These are phyloP conservation scores for Drosophila acutilabella DNA, from an alignment of 2,888 invertebrate genomes.

Conservation along the genomic window DNA sequence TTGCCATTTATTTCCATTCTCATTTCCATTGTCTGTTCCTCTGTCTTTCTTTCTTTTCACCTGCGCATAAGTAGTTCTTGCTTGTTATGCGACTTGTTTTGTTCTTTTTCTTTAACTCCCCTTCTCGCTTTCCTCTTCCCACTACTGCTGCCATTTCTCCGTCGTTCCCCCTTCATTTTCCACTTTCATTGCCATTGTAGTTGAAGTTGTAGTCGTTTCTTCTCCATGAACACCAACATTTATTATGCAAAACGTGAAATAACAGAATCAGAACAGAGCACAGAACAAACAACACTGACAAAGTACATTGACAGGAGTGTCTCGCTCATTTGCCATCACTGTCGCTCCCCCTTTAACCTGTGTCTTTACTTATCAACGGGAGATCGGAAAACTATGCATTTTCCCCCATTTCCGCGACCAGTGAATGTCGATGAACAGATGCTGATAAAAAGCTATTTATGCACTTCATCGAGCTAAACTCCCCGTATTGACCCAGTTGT, in stretches of 20 bases:
- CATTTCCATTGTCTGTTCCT: constrained; percentile 34
- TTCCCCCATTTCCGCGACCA: constrained; percentile 61
- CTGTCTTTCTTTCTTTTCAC: constrained; percentile 34
- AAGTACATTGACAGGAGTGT: constrained; percentile 11
- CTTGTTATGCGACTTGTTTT: constrained; percentile 61
- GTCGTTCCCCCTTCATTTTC: neutral
- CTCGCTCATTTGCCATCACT: neutral
- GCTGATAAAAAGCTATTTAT: constrained; percentile 38
- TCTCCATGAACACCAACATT: constrained; percentile 60
- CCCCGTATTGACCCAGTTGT: constrained; percentile 30
- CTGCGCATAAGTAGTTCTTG: constrained; percentile 69
- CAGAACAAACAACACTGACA: constrained; percentile 46
- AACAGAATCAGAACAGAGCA: constrained; percentile 56
- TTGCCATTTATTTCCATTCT: constrained; percentile 64
- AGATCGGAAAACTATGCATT: constrained; percentile 43
- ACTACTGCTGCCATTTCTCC: too few species aligned
- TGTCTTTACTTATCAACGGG: constrained; percentile 40
- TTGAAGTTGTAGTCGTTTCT: constrained; percentile 19
- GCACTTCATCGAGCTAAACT: constrained; percentile 26
- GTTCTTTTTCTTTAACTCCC: neutral
- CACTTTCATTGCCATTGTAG: constrained; percentile 47
- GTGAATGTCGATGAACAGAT: constrained; percentile 48
- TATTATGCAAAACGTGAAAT: constrained; percentile 73
- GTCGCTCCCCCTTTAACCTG: neutral
- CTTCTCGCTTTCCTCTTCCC: neutral